Conservation (phyloP, 2,888 invertebrate genomes). For the Agrochola macilenta region DNA sequence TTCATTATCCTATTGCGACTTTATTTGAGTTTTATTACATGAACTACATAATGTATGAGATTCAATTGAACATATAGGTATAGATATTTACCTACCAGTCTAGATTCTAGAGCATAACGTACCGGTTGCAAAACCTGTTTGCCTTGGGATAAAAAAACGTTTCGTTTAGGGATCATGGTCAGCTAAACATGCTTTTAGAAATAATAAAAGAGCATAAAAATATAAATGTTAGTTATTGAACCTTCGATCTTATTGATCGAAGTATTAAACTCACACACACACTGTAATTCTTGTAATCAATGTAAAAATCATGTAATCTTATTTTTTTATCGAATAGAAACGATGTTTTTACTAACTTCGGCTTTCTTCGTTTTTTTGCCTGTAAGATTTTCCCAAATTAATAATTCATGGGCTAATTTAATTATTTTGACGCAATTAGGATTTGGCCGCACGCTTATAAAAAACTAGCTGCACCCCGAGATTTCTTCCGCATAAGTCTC, state of each 20-base stretch:
- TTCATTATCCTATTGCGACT: background rate
- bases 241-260: too few relatives aligned
- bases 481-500: too few relatives aligned
- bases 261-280: background rate
- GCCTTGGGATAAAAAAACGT: background rate
- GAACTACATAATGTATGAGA: background rate
- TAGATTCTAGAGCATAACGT: constrained; percentile 5
- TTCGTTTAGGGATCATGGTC: constrained; percentile 1
- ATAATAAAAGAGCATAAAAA: background rate
- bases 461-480: too few relatives aligned
- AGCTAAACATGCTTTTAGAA: background rate
- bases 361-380: background rate
- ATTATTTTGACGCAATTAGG: background rate
- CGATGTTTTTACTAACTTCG: background rate
- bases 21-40: background rate
- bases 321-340: background rate
- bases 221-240: background rate
- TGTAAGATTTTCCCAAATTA: background rate
- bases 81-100: constrained; percentile 7
- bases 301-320: too few relatives aligned
- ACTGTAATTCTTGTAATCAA: background rate
- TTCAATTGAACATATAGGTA: background rate
- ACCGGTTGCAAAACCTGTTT: background rate
- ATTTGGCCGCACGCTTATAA: background rate
- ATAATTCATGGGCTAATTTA: background rate